phyloP scores from a whole-genome alignment of 2,113 vertebrate genomes.

The Cyanistes caeruleus region DNA sequence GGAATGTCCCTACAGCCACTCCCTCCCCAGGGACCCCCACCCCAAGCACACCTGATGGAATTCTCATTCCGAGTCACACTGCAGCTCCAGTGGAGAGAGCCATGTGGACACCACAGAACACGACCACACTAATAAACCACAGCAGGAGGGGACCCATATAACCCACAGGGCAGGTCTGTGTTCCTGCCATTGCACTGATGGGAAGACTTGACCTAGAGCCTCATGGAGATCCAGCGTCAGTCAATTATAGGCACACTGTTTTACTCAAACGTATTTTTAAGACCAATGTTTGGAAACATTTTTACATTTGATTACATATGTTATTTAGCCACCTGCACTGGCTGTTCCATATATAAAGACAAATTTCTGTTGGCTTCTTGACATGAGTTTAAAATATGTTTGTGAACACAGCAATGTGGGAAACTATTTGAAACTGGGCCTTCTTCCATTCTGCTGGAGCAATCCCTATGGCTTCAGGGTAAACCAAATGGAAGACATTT shows the following conservation, averaged over 20 bases:
- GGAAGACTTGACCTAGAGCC: not conserved
- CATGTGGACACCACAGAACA: accelerated
- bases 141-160: not conserved
- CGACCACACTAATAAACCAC: not conserved
- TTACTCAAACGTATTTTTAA: not conserved
- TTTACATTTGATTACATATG: not conserved
- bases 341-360: not conserved
- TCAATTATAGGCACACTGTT: not conserved
- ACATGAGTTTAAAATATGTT: not conserved
- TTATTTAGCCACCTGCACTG: slow-evolving; percentile 30
- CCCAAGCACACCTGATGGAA: not conserved
- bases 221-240: not conserved
- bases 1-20: not conserved
- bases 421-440: not conserved
- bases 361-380: slow-evolving; percentile 11
- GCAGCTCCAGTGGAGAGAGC: not conserved
- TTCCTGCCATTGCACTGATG: not conserved
- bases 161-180: not conserved
- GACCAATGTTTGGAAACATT: not conserved
- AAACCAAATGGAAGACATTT: slow-evolving; percentile 44
- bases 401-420: not conserved
- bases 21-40: not conserved
- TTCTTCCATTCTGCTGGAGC: slow-evolving; percentile 11
- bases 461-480: not conserved
- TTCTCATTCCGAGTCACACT: not conserved